Conservation (phyloP, 2,888 invertebrate genomes). For the Cryptosula pallasiana region DNA sequence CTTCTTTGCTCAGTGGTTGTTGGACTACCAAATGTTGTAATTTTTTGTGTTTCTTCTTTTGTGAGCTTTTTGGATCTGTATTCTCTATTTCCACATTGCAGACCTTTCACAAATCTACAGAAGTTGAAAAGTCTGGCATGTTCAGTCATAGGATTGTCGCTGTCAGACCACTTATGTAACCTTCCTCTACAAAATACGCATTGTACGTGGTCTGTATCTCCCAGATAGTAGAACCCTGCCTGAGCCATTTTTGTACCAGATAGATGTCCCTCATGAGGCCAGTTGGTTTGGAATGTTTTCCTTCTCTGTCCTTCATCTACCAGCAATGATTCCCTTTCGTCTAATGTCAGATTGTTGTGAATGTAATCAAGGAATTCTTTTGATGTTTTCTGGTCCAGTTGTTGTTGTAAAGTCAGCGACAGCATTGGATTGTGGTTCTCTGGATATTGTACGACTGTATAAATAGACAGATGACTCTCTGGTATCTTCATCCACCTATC, state of each 20-base stretch:
- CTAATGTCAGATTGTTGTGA: not conserved
- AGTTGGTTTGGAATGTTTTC: constrained; percentile 1
- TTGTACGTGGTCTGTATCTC: not conserved
- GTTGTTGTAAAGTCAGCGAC: not conserved
- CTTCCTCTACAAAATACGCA: constrained; percentile 16
- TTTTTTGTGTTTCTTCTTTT: not conserved
- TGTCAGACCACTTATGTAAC: not conserved
- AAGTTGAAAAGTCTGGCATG: not conserved
- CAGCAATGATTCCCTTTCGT: constrained; percentile 3
- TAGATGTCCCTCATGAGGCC: not conserved
- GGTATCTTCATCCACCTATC: not conserved
- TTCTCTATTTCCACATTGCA: not conserved
- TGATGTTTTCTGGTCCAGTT: not conserved
- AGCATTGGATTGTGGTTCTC: not conserved
- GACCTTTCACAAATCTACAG: constrained; percentile 7
- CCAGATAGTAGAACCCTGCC: not conserved
- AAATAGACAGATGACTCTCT: not conserved
- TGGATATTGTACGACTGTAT: not conserved
- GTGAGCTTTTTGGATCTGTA: not conserved
- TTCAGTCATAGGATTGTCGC: not conserved
- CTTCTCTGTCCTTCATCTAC: constrained; percentile 15
- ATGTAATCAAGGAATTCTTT: not conserved
- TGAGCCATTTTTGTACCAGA: not conserved
- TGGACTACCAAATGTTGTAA: not conserved
- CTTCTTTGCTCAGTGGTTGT: not conserved